Conservation (phyloP, 2,113 vertebrate genomes). For the Genyomyrus donnyi region DNA sequence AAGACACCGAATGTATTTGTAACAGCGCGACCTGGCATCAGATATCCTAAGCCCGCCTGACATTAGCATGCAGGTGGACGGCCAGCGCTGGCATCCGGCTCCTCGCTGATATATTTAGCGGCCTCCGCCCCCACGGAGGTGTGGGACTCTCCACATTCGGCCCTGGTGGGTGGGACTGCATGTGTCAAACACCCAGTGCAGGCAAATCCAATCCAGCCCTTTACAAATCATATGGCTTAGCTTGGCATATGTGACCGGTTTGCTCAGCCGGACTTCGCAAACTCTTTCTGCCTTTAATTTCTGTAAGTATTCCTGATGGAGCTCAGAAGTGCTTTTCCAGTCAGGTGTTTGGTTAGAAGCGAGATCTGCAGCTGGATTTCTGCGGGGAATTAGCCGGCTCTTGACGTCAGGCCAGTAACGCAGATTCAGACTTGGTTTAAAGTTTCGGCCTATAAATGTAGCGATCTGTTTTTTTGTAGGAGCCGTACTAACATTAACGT, state of each 20-base stretch:
- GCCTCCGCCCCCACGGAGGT: slow-evolving; percentile 16
- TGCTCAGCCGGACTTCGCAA: background rate
- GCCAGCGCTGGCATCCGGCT: background rate
- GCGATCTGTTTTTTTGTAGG: background rate
- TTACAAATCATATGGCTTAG: background rate
- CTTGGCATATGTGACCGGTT: background rate
- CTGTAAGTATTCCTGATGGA: slow-evolving; percentile 2
- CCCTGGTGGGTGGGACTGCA: slow-evolving; percentile 20
- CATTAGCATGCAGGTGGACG: background rate
- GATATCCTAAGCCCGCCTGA: background rate
- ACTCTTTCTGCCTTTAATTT: background rate
- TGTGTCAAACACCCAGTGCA: background rate
- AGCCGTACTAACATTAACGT: background rate
- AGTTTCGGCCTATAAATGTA: background rate
- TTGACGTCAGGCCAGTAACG: background rate
- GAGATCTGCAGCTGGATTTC: background rate
- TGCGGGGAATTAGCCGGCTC: background rate
- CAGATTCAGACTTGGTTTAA: background rate
- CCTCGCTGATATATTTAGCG: slow-evolving; percentile 9
- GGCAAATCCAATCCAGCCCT: background rate
- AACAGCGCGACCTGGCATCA: background rate
- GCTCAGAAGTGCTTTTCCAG: background rate
- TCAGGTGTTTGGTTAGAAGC: background rate
- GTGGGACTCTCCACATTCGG: slow-evolving; percentile 26
- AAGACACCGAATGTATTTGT: background rate